Conservation (phyloP, 2,888 invertebrate genomes). For the Hirtodrosophila duncani region DNA sequence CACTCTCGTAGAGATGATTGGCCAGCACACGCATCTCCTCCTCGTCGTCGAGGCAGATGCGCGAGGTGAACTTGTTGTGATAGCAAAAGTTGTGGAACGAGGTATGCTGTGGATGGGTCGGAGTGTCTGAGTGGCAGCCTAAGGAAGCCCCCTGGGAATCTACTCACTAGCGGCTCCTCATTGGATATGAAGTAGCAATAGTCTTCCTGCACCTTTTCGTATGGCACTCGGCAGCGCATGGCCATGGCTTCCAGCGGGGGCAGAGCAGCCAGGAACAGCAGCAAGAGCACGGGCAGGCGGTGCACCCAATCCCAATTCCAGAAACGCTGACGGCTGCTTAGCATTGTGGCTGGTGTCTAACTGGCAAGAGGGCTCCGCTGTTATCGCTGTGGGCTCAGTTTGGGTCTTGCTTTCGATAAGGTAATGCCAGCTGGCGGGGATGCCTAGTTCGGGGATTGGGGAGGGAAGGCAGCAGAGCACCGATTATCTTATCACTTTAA, state of each 20-base stretch:
- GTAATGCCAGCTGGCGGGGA: too few species aligned
- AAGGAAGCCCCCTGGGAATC: background rate
- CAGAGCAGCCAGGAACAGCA: conserved; percentile 5
- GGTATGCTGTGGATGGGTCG: conserved; percentile 27
- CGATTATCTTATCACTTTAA: too few species aligned
- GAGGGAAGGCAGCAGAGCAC: too few species aligned
- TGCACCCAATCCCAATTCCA: conserved; percentile 5
- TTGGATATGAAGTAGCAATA: conserved; percentile 51
- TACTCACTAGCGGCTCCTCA: conserved; percentile 46
- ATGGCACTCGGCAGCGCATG: conserved; percentile 48
- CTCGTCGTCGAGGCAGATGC: conserved; percentile 55
- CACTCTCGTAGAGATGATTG: conserved; percentile 41
- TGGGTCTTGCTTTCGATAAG: conserved; percentile 6
- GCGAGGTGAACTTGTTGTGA: conserved; percentile 56
- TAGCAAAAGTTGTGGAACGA: conserved; percentile 59
- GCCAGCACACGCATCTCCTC: conserved; percentile 57
- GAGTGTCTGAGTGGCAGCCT: background rate
- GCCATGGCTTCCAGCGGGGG: background rate
- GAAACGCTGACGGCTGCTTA: conserved; percentile 11
- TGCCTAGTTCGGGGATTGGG: too few species aligned
- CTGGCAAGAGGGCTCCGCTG: conserved; percentile 16
- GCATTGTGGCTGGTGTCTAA: conserved; percentile 36
- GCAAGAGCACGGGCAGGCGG: background rate
- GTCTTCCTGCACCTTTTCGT: conserved; percentile 47
- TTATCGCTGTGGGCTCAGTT: conserved; percentile 12